Base-by-base conservation (phyloP, 2,888 invertebrate genomes). In the Pachydiplax longipennis region DNA sequence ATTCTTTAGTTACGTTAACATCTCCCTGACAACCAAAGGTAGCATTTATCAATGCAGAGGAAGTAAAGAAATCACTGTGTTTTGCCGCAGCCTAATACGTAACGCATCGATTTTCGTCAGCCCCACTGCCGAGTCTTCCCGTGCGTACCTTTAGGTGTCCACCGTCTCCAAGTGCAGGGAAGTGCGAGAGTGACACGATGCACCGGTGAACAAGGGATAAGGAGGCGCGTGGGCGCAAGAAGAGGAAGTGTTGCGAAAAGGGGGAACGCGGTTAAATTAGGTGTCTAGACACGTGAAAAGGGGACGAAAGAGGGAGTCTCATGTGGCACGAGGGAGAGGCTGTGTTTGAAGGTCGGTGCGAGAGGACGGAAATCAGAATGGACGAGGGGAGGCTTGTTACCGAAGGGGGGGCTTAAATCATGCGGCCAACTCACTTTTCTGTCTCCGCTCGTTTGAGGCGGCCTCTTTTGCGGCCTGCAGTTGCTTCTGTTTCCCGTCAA, bases 241-340 rank as follows among this genome's bases (percentile, higher is more conserved):
- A 81, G 40, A 44, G 48, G 44, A 48, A 48, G 44, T 25, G 82
- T 40, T 48, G 22, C 82, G n/a, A 73, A 73, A 82, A 44, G 44
- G 48, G 22, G 44, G 44, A 25, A 0, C 22, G 44, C n/a, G 61
- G 61, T 37, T 87, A 61, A 87, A 87, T 87, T 87, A 65, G 87
- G 61, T 37, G 87, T 87, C 87, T 87, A 87, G 87, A 87, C 87
- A 65, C 15, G 87, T 22, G 61, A 65, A 61, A 61, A 40, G 61
- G 37, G 87, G 83, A 22, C 31, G 44, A 25, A 65, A 22, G 22
- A 65, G 65, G 22, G 22, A 65, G 65, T 10, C 65, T 65, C 65
- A 65, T 22, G 25, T 65, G 65, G 31, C 73, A 31, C 12, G 31
- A 3, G 31, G 10, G 73, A 3, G 73, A 25, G 53, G 25, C 4